Conservation (phyloP, 2,797 vertebrate genomes). For the Xenentodon cancila region DNA sequence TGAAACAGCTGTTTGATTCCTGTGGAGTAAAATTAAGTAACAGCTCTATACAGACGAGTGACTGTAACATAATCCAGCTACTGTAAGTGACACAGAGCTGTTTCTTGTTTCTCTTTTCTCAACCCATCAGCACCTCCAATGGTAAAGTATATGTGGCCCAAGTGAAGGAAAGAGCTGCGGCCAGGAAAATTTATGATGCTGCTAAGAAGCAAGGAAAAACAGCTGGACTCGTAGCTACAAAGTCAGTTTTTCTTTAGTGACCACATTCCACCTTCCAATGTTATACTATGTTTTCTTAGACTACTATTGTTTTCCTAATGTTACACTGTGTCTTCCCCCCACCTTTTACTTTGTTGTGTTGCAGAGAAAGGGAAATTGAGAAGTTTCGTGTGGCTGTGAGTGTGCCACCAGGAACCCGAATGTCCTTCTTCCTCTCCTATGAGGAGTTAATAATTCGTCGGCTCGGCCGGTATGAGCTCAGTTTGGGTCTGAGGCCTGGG, state of each 20-base stretch:
- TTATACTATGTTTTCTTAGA: not conserved
- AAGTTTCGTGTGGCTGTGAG: constrained; percentile 86
- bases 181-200: constrained; percentile 88
- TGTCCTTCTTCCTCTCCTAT: constrained; percentile 82
- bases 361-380: constrained; percentile 85
- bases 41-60: constrained; percentile 10
- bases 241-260: constrained; percentile 73
- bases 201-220: constrained; percentile 86
- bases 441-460: constrained; percentile 85
- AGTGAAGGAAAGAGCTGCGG: constrained; percentile 86
- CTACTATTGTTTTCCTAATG: not conserved
- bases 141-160: constrained; percentile 84
- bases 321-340: not conserved
- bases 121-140: constrained; percentile 76
- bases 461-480: constrained; percentile 83
- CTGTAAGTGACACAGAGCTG: constrained; percentile 56
- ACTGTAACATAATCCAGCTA: constrained; percentile 57
- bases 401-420: constrained; percentile 76
- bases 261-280: no score
- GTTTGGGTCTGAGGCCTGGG: constrained; percentile 80
- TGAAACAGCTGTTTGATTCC: constrained; percentile 43
- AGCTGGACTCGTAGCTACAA: constrained; percentile 86
- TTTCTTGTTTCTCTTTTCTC: constrained; percentile 54
- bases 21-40: constrained; percentile 40
- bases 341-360: constrained; percentile 4